Conservation (phyloP, 2,888 invertebrate genomes). For the Asteroscopus sphinx region DNA sequence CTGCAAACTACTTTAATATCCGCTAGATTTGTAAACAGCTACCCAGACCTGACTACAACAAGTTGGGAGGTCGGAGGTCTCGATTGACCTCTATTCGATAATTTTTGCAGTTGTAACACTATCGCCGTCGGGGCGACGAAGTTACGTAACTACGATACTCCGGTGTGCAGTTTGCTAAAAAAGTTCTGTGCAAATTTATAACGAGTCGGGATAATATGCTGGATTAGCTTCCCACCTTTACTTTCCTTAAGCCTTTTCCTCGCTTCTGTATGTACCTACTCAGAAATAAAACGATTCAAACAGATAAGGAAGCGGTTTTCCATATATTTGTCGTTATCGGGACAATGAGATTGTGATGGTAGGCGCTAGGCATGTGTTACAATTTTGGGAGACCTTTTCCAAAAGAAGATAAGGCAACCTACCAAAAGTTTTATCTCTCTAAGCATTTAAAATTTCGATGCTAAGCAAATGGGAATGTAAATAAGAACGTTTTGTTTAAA, state of each 20-base stretch:
- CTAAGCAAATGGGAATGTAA: slow-evolving; percentile 20
- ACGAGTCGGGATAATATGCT: slow-evolving; percentile 57
- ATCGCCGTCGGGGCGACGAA: slow-evolving; percentile 22
- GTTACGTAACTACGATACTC: slow-evolving; percentile 44
- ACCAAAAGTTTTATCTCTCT: slow-evolving; percentile 1
- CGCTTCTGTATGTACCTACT: slow-evolving; percentile 19
- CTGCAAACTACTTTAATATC: slow-evolving; percentile 21
- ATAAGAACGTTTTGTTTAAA: slow-evolving; percentile 17
- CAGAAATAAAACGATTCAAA: slow-evolving; percentile 49
- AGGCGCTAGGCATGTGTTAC: slow-evolving; percentile 15
- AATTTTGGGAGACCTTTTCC: slow-evolving; percentile 4
- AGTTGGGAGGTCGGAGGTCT: slow-evolving; percentile 13
- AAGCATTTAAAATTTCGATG: background rate
- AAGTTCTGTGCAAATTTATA: slow-evolving; percentile 58
- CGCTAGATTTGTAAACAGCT: slow-evolving; percentile 29
- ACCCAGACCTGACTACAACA: background rate
- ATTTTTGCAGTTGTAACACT: slow-evolving; percentile 47
- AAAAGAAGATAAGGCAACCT: slow-evolving; percentile 1
- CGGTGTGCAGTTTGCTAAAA: slow-evolving; percentile 47
- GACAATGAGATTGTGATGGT: slow-evolving; percentile 34
- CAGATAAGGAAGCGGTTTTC: slow-evolving; percentile 46
- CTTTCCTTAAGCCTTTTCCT: slow-evolving; percentile 33
- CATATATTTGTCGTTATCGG: slow-evolving; percentile 56
- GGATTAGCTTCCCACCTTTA: slow-evolving; percentile 54
- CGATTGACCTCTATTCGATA: slow-evolving; percentile 45